Percentiles rank a stretch among this genome's conserved stretches.
Conservation (phyloP, 2,113 vertebrate genomes). For the Tetrax tetrax region DNA sequence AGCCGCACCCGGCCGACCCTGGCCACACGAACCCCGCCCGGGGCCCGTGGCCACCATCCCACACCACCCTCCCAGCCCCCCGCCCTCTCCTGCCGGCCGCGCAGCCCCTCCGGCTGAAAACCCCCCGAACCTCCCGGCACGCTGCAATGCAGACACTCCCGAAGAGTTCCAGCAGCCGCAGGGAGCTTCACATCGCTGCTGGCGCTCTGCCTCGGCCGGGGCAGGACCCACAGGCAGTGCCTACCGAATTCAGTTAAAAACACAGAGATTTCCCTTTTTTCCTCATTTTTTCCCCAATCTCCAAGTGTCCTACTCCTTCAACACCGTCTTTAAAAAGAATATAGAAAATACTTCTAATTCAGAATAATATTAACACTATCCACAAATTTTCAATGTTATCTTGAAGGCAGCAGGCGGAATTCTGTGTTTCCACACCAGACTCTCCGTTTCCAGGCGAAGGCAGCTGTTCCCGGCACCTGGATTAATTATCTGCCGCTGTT, state of each 20-base stretch:
- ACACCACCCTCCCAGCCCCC: background rate
- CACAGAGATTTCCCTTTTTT: background rate
- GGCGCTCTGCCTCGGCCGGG: background rate
- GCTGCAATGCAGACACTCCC: constrained; percentile 55
- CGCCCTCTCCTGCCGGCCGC: background rate
- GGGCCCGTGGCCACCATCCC: rapidly evolving
- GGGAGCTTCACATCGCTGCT: background rate
- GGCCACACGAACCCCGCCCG: background rate
- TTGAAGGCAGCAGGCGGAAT: background rate
- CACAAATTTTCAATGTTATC: background rate
- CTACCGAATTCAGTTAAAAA: background rate
- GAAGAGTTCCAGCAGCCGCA: constrained; percentile 13
- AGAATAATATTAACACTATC: background rate
- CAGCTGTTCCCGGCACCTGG: background rate
- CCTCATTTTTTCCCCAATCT: background rate
- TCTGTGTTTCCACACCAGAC: too few relatives aligned
- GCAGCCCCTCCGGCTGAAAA: background rate
- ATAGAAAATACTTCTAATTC: background rate
- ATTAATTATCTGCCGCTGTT: background rate
- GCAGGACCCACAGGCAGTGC: background rate
- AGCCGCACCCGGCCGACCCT: rapidly evolving
- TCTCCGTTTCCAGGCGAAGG: background rate
- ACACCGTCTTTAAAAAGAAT: background rate
- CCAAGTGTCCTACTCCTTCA: background rate
- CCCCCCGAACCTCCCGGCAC: background rate